Evolutionary conservation across 2,888 invertebrate genomes (phyloP).

Genomic region (Eucera pruinosa): DNA sequence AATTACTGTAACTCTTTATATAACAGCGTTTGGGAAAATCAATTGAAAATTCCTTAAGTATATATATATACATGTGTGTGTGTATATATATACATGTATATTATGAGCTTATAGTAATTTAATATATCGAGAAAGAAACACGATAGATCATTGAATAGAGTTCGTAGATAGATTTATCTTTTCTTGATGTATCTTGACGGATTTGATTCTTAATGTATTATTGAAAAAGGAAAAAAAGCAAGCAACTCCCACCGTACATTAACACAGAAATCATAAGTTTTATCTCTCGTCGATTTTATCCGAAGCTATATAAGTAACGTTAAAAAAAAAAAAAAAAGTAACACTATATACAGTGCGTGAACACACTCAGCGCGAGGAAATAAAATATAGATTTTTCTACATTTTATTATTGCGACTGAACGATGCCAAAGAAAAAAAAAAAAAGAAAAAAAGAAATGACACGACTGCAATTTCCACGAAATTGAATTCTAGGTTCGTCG

Average conservation of each 20-base stretch:
- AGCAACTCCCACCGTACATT: background rate
- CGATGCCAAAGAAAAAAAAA: slow-evolving; percentile 8
- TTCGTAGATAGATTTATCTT: slow-evolving; percentile 17
- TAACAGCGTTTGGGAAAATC: slow-evolving; percentile 14
- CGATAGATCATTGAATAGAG: slow-evolving; percentile 16
- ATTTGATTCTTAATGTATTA: slow-evolving; percentile 32
- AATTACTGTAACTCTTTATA: slow-evolving; percentile 15
- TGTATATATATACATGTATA: slow-evolving; percentile 4
- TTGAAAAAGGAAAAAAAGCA: background rate
- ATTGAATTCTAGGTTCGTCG: slow-evolving; percentile 5
- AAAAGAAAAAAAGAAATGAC: background rate
- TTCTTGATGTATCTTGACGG: slow-evolving; percentile 15
- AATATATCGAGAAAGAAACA: slow-evolving; percentile 1
- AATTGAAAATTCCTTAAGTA: background rate
- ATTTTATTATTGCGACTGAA: slow-evolving; percentile 58
- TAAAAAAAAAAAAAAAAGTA: background rate
- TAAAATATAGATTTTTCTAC: slow-evolving; percentile 61
- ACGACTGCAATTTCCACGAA: slow-evolving; percentile 10
- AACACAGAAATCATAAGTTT: background rate
- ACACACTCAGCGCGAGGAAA: slow-evolving; percentile 17
- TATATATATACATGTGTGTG: background rate
- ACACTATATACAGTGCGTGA: background rate
- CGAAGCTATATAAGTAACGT: background rate
- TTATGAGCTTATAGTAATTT: slow-evolving; percentile 38
- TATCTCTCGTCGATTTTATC: slow-evolving; percentile 23